Conservation (phyloP, 2,888 invertebrate species). For the Drosophila niveifrons region DNA sequence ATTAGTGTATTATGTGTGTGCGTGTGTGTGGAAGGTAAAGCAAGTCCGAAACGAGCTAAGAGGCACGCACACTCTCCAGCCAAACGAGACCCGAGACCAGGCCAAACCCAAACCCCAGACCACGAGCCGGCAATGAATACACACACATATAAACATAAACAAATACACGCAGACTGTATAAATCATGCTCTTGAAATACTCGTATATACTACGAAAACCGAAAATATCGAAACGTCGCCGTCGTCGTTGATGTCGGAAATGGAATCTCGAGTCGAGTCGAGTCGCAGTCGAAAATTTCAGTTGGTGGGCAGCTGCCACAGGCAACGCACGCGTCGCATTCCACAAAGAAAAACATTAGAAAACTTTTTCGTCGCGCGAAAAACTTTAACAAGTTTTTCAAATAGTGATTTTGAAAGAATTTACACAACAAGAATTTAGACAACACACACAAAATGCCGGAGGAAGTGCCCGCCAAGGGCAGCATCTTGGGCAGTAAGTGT, state of each 20-base stretch:
- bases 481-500: conserved; percentile 87
- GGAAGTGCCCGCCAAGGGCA: conserved; percentile 87
- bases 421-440: not conserved
- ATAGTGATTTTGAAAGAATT: not conserved
- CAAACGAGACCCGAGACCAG: conserved; percentile 14
- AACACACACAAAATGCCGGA: conserved; percentile 81
- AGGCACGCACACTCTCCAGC: conserved; percentile 49
- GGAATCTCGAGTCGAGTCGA: conserved; percentile 30
- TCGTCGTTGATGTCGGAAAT: conserved; percentile 27
- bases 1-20: not conserved
- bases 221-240: conserved; percentile 49
- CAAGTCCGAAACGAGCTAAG: conserved; percentile 9
- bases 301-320: conserved; percentile 71
- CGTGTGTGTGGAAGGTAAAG: not conserved
- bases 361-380: conserved; percentile 8
- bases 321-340: conserved; percentile 62
- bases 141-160: conserved; percentile 4
- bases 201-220: conserved; percentile 33
- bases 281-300: conserved; percentile 54
- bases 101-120: conserved; percentile 15
- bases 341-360: conserved; percentile 5
- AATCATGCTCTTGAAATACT: conserved; percentile 42
- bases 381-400: conserved; percentile 19
- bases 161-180: not conserved
- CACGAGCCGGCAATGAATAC: conserved; percentile 14